Evolutionary conservation across 2,888 invertebrate species (phyloP), one percentile per base, ranked within the genome.

Genomic region (Apeira syringaria): DNA sequence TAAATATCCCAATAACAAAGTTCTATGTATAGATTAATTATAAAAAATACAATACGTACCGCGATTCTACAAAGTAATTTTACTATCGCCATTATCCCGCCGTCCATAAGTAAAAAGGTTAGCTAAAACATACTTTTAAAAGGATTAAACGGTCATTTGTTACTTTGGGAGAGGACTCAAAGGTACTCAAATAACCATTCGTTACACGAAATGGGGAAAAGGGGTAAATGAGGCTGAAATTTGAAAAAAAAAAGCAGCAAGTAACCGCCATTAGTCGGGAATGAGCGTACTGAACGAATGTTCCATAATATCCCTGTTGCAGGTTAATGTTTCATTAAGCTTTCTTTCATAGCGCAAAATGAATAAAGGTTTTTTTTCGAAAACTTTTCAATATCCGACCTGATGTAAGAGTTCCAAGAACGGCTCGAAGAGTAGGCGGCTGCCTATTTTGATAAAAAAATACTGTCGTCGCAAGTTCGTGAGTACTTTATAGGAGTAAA

Each of bases 201-300:
- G 60, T 59, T 59, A 59, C 43, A 61, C 52, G 43, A 39, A 56
- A 61, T 56, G 60, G 63, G 50, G 54, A 54, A 61, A 68, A 29
- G 36, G 47, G 57, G 52, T 55, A 51, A 64, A 62, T 57, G 59
- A 59, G 53, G 49, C 50, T 27, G 57, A 59, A 50, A 61, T 64
- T 57, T 53, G 50, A 56, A 63, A 64, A 67, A 64, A 61, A 56
- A 52, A n/a, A n/a, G n/a, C 17, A 4, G 53, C 59, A 63, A 63
- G 61, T 59, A 60, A 56, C 58, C 56, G 58, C 58, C 64, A 63
- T 69, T 66, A 68, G 59, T 52, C n/a, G 42, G 20, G 40, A 55
- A 53, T 41, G 49, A 35, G 45, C 36, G 43, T 36, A 33, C 47
- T 37, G 50, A 41, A 40, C 37, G 9, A 48, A 53, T 35, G 53